A percentile compares a stretch with the other conserved stretches of the same genome.
Conservation (phyloP, 2,113 vertebrate species). For the Alligator sinensis region DNA sequence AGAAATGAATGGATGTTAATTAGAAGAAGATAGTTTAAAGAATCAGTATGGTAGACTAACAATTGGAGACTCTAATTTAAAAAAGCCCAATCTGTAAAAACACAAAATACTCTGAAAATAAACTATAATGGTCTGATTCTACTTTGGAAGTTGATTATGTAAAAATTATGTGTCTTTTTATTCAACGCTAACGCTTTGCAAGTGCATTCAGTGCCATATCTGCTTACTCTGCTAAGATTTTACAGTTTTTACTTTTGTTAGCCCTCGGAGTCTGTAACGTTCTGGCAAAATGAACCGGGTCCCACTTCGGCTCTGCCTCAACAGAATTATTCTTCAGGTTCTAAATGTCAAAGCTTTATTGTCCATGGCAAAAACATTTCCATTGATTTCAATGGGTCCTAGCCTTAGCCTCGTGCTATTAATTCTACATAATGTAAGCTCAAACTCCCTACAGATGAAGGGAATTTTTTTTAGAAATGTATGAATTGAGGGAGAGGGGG, state of each 20-base stretch:
- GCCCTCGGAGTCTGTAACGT: neutral
- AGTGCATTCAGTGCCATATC: neutral
- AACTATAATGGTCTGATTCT: neutral
- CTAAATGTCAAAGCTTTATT: slow-evolving; percentile 24
- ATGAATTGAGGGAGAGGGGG: neutral
- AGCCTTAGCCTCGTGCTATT: slow-evolving; percentile 31
- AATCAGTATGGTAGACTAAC: neutral
- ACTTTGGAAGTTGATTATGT: neutral
- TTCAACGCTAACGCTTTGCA: neutral
- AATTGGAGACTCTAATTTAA: neutral
- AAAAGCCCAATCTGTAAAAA: neutral
- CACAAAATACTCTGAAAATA: neutral
- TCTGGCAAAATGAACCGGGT: neutral
- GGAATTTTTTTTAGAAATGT: neutral
- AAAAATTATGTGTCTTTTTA: neutral
- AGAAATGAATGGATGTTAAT: neutral
- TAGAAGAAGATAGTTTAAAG: neutral
- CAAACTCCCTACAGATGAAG: neutral
- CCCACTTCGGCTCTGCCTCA: slow-evolving; percentile 10
- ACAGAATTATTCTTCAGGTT: slow-evolving; percentile 15
- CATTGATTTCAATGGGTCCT: slow-evolving; percentile 40
- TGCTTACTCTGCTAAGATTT: neutral
- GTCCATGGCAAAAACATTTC: slow-evolving; percentile 5
- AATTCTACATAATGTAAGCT: neutral
- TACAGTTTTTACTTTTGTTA: neutral